Evolutionary conservation across 2,888 invertebrate species (phyloP), one percentile per base, ranked within the genome.

Genomic region (Cryptocephalus moraei): DNA sequence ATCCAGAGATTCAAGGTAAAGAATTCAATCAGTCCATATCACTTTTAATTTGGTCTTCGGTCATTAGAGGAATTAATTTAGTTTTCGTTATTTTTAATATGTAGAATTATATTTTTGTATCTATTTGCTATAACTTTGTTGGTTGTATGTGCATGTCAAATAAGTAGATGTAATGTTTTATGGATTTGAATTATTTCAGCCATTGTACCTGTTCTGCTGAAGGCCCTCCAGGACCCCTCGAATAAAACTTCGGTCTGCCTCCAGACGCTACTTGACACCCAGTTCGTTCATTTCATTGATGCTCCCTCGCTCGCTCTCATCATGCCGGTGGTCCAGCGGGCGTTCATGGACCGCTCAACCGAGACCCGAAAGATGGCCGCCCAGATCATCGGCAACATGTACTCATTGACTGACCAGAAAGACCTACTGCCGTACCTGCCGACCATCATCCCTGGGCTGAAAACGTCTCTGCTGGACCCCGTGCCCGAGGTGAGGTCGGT

Each of bases 331-430:
- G 94, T 99, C 32, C 91, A 96, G 71, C 78, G 99, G 56, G 96
- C 97, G 9, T 97, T 99, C 73, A 87, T 93, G 74, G 97, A 97
- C 73, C 33, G 99, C 53, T 92, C 93, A 43, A 96, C 97, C 0
- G 97, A 99, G 74, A 97, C 95, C 0, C 79, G 99, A 60, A 94
- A 97, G 75, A 96, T 97, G 94, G 94, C 99, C 1, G 95, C 96
- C 3, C 96, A 99, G 75, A 97, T 99, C 68, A 96, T 99, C 60
- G 96, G 97, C 48, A 99, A 97, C 72, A 97, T 99, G 94, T 99
- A 97, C 73, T 95, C 95, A 1, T 75, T 99, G 41, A 97, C 97
- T 0, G 97, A 97, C 73, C 95, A 97, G 71, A 99, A 99, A 75
- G 99, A 99, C 70, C 76, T 99, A 53, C 83, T 89, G 57, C 97